Evolutionary conservation across 2,888 invertebrate genomes (phyloP).

Genomic region (Cylindroiulus punctatus): DNA sequence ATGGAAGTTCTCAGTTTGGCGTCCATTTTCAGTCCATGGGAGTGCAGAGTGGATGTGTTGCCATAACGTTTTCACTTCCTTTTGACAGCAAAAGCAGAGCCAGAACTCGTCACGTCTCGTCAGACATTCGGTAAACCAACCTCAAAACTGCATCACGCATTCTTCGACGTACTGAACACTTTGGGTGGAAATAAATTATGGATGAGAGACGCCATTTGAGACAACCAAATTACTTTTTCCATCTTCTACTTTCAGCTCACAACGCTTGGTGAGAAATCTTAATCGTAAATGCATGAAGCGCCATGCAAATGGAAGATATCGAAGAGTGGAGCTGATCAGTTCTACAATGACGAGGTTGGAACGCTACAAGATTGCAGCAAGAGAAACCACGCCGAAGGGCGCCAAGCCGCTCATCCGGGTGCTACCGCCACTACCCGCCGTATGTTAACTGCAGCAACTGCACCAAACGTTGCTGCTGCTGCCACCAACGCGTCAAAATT

Average conservation of each 20-base stretch:
- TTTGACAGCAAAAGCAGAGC: not conserved
- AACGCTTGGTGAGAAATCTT: not conserved
- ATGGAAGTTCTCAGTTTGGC: no score
- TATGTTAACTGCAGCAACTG: not conserved
- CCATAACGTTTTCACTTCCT: not conserved
- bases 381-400: not conserved
- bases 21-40: no score
- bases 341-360: not conserved
- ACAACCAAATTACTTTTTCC: not conserved
- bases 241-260: no score
- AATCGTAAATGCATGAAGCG: no score
- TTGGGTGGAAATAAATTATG: constrained; percentile 38
- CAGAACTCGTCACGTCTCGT: not conserved
- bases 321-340: not conserved
- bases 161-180: not conserved
- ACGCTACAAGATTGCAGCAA: not conserved
- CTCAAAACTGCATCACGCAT: not conserved
- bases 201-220: not conserved
- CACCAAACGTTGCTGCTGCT: not conserved
- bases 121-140: not conserved
- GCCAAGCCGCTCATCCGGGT: not conserved
- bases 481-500: not conserved
- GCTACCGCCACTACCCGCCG: not conserved
- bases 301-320: not conserved
- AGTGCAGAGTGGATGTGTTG: no score